Evolutionary conservation across 2,888 invertebrate genomes (phyloP), one percentile per base, ranked within the genome.

Genomic region (Mayetiola destructor): DNA sequence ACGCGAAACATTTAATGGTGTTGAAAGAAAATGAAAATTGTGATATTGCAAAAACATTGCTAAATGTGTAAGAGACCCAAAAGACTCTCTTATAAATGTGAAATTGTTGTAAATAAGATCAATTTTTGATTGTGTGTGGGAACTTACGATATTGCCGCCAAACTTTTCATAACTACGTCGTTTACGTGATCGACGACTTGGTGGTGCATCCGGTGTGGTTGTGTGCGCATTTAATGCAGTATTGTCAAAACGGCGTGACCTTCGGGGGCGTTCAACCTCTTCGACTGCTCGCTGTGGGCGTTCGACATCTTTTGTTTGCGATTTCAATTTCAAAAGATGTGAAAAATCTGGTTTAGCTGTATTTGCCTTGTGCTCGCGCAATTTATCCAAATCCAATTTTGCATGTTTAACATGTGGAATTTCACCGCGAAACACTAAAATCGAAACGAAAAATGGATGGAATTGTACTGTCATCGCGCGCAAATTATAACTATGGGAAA

Each of bases 371-470:
- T 29, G 16, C 29, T 53, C 53, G 12, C 12, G 69, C 67, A 57
- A 65, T 68, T 62, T 70, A 73, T 59, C 73, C 66, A 57, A 62
- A 65, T 59, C 69, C 75, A 84, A 72, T 75, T 83, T 84, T 4
- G 82, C 80, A 71, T 84, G 83, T 66, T 83, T 84, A 59, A 85
- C 78, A 65, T 85, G 82, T 6, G 93, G 92, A 64, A 92, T 88
- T 73, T 94, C 92, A 52, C 92, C 89, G 64, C 90, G 84, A 76
- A 95, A 94, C 57, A 84, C 82, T n/a, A n/a, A n/a, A n/a, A n/a
- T n/a, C n/a, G n/a, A n/a, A n/a, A n/a, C n/a, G n/a, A n/a, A n/a
- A n/a, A n/a, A n/a, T n/a, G n/a, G n/a, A n/a, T n/a, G n/a, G n/a
- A n/a, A n/a, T n/a, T n/a, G n/a, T n/a, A n/a, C n/a, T n/a, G n/a